A percentile compares a stretch with the other conserved stretches of the same genome.
phyloP scores from a whole-genome alignment of 2,888 invertebrate genomes.

The Thera obeliscata region DNA sequence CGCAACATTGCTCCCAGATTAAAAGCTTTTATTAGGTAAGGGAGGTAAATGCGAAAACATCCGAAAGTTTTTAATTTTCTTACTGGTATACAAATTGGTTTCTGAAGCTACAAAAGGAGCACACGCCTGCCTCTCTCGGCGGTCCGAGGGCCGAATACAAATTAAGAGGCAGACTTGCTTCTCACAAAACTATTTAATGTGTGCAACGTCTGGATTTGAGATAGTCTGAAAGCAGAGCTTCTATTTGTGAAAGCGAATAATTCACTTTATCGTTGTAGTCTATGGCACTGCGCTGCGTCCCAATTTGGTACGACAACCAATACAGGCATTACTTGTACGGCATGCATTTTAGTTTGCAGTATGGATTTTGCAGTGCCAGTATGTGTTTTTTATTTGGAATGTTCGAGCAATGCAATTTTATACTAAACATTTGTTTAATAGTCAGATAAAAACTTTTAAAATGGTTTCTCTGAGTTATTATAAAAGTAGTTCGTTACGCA shows the following conservation, averaged over 20 bases:
- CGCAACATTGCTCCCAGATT: conserved; percentile 41
- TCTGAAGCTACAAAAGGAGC: conserved; percentile 76
- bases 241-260: conserved; percentile 51
- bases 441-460: no score
- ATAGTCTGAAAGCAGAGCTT: conserved; percentile 57
- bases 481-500: no score
- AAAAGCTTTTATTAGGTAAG: conserved; percentile 60
- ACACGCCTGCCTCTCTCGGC: conserved; percentile 64
- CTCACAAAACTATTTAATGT: conserved; percentile 73
- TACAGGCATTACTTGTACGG: conserved; percentile 22
- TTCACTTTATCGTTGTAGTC: conserved; percentile 46
- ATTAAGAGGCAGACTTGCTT: conserved; percentile 73
- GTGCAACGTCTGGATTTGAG: conserved; percentile 69
- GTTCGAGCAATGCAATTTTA: no score
- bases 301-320: conserved; percentile 29
- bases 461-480: no score
- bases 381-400: no score
- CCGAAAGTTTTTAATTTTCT: conserved; percentile 76
- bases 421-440: no score
- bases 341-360: conserved; percentile 6
- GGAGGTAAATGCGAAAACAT: conserved; percentile 63
- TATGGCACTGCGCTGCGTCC: conserved; percentile 31
- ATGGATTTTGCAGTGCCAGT: background rate
- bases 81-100: conserved; percentile 80
- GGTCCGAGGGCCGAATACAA: conserved; percentile 75